These are phyloP conservation scores for Caiman crocodilus DNA, from an alignment of 2,797 vertebrate genomes.

Conservation along the genomic window DNA sequence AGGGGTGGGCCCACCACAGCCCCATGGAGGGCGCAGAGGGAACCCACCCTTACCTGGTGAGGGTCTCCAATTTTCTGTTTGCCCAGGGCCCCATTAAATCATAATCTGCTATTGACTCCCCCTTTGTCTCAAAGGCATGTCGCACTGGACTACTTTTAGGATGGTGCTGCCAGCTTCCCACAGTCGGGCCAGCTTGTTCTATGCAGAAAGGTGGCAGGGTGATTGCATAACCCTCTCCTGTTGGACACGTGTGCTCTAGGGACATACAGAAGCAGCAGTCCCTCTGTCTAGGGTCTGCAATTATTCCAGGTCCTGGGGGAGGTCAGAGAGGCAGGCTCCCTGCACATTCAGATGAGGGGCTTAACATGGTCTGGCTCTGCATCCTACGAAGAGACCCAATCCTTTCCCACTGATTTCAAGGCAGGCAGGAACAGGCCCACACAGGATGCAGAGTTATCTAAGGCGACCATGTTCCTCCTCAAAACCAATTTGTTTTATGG, in stretches of 20 bases:
- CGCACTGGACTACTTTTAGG: fast-evolving
- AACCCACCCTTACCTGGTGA: too few relatives aligned
- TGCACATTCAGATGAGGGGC: fast-evolving
- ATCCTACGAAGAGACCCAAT: neutral
- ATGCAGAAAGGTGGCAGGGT: fast-evolving
- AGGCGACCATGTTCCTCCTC: neutral
- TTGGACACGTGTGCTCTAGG: neutral
- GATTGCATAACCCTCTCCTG: fast-evolving
- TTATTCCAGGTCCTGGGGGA: neutral
- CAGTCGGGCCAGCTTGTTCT: fast-evolving
- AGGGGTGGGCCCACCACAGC: too few relatives aligned
- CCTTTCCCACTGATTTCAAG: neutral
- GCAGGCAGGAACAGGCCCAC: neutral
- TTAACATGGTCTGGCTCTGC: neutral
- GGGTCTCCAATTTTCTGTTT: too few relatives aligned
- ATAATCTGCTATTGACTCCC: too few relatives aligned
- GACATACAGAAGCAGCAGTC: neutral
- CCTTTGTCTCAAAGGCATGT: neutral
- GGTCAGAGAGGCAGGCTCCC: neutral
- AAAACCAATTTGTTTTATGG: neutral
- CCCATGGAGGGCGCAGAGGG: too few relatives aligned
- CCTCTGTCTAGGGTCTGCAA: neutral
- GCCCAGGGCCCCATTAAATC: too few relatives aligned
- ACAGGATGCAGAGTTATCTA: neutral
- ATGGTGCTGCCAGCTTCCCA: neutral